Base-by-base conservation (phyloP, 2,797 vertebrate genomes). In the Anguilla marmorata region DNA sequence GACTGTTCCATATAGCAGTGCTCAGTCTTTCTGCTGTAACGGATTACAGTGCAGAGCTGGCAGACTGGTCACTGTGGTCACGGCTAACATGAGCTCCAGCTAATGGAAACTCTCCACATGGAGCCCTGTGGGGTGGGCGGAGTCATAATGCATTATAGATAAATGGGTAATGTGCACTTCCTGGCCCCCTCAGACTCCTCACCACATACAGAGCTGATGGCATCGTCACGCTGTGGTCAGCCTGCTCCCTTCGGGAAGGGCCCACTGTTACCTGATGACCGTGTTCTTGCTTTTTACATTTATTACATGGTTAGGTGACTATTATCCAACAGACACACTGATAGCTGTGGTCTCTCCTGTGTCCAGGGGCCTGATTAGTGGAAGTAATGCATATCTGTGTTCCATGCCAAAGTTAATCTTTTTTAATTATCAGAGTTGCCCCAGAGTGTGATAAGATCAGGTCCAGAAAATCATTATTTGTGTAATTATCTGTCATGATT, bases 391-490 rank as follows among this genome's bases (percentile, higher is more conserved):
- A 45, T 41, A 41, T 41, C 33, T 45, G 33, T 41, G 74, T 79
- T 79, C 74, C 33, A 21, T 79, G 37, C 74, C 37, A 21, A 27
- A 76, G 33, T 45, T 45, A 79, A 79, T 79, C 74, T 41, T 79
- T 79, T 45, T 41, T 79, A 41, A 79, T 41, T 79, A 76, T 79
- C 37, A 41, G 14, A 16, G 33, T 79, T 41, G 37, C 74, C 74
- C 74, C 14, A 14, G 37, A 79, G 74, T 79, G 74, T 45, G 74
- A 79, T 79, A 41, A 79, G 74, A 79, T 19, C 33, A 45, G 74
- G 74, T 21, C 37, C 74, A 79, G 74, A 41, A 37, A 76, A 76
- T 76, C 72, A 14, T 37, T 41, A 37, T 79, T 41, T 21, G 74
- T 16, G 0, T 79, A 45, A 79, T 79, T 79, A 79, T 79, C 74